Evolutionary conservation across 2,113 vertebrate genomes (phyloP), one percentile per base, ranked within the genome.

Genomic region (Hydrochoerus hydrochaeris): DNA sequence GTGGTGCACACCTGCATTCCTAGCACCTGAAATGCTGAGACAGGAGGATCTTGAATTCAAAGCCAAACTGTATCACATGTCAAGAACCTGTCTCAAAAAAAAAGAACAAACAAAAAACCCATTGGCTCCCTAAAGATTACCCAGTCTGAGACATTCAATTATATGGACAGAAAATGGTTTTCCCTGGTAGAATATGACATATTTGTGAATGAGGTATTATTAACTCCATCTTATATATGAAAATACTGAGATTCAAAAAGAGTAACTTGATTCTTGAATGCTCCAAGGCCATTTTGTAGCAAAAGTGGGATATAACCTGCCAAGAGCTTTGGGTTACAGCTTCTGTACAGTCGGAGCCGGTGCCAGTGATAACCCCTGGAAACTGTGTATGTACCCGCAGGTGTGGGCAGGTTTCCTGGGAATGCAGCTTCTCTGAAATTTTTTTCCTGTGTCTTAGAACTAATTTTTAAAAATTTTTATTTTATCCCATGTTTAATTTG

Each of bases 201-300:
- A 62, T n/a, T n/a, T 73, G 14, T 44, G 19, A 94, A 86, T 62
- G 17, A 84, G 49, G 41, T 35, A 62, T 86, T 95, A 52, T 91
- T 83, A 96, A 86, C 7, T 91, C n/a, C 46, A 35, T 69, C 54
- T 78, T 96, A 94, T 67, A 93, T 88, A 84, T 67, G 32, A 84
- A 67, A 20, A 60, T 75, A 80, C 12, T 20, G 73, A 93, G n/a
- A 58, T 65, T 92, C n/a, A 87, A 90, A 84, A 87, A n/a, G n/a
- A 82, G 78, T 57, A 83, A 91, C 26, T 91, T 93, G 78, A 57
- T 89, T 88, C 35, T 65, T 63, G 26, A 86, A 88, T 52, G 38
- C 69, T 11, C 81, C 78, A 94, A 49, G 91, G 12, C 8, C 62
- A 75, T 62, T 85, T 92, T 57, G 14, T 84, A 69, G 28, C 17